Conservation (phyloP, 2,888 invertebrate species). For the Apoderus coryli region DNA sequence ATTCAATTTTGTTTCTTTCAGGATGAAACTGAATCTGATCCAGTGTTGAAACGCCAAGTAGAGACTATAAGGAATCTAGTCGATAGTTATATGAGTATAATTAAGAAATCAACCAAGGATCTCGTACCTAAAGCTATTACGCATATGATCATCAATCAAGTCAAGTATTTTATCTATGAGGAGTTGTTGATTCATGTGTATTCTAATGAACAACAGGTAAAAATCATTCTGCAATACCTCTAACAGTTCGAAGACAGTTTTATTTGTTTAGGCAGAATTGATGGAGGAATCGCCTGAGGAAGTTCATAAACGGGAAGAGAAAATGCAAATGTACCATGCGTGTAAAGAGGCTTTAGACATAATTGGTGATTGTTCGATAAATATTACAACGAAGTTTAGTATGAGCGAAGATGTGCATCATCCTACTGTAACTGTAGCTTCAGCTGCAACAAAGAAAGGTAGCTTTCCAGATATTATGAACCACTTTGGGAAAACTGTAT, state of each 20-base stretch:
- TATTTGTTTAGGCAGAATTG: slow-evolving; percentile 56
- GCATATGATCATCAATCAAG: slow-evolving; percentile 93
- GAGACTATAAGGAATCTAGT: slow-evolving; percentile 98
- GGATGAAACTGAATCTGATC: slow-evolving; percentile 37
- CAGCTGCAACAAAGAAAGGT: slow-evolving; percentile 1
- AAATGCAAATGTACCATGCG: slow-evolving; percentile 98
- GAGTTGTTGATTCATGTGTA: slow-evolving; percentile 93
- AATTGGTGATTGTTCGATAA: slow-evolving; percentile 93
- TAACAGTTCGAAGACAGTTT: slow-evolving; percentile 2
- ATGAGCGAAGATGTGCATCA: slow-evolving; percentile 10
- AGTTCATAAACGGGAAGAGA: slow-evolving; percentile 90
- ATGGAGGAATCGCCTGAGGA: slow-evolving; percentile 99
- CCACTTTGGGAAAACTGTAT: too few relatives aligned
- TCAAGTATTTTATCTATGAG: slow-evolving; percentile 93
- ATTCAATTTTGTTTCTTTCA: slow-evolving; percentile 10
- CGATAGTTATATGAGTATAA: slow-evolving; percentile 99
- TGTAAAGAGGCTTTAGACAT: slow-evolving; percentile 95
- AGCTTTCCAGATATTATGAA: too few relatives aligned
- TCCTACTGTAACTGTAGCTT: not conserved
- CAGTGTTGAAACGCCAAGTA: slow-evolving; percentile 93
- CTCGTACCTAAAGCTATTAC: slow-evolving; percentile 98
- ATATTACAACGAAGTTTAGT: slow-evolving; percentile 12
- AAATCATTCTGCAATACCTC: slow-evolving; percentile 3
- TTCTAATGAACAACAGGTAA: slow-evolving; percentile 90
- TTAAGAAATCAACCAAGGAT: slow-evolving; percentile 96